A percentile compares a stretch with the other conserved stretches of the same genome.
Conservation (phyloP, 2,797 vertebrate genomes). For the Argya squamiceps region DNA sequence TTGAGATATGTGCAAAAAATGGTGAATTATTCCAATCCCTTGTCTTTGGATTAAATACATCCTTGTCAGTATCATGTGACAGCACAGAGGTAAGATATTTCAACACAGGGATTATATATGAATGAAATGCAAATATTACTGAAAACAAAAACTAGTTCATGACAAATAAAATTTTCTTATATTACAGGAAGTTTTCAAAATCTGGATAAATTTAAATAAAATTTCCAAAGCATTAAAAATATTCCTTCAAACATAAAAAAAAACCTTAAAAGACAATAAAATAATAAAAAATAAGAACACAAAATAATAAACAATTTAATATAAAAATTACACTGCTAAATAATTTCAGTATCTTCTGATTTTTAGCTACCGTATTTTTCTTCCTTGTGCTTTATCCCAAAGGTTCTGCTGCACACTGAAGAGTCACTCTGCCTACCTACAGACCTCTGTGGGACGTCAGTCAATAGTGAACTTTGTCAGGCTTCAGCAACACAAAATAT, state of each 20-base stretch:
- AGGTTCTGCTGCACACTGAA: not conserved
- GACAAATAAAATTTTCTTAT: not conserved
- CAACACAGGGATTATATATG: not conserved
- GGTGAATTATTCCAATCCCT: not conserved
- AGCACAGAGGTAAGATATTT: not conserved
- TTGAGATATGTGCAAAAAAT: not conserved
- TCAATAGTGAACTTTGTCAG: not conserved
- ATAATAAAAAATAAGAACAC: not conserved
- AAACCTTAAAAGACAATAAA: not conserved
- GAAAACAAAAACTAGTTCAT: not conserved
- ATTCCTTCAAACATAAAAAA: not conserved
- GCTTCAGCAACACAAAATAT: not conserved
- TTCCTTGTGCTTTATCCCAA: not conserved
- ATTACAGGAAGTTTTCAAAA: not conserved
- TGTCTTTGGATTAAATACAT: not conserved
- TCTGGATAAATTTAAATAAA: not conserved
- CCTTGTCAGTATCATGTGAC: not conserved
- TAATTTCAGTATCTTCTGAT: not conserved
- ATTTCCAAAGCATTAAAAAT: not conserved
- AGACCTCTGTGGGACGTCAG: not conserved
- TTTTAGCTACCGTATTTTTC: not conserved
- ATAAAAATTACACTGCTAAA: not conserved
- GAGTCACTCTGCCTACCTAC: not conserved
- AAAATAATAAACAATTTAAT: not conserved
- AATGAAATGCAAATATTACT: not conserved